A percentile compares a stretch with the other conserved stretches of the same genome.
Conservation (phyloP, 1,140 invertebrate species). For the Sycophila sp. region DNA sequence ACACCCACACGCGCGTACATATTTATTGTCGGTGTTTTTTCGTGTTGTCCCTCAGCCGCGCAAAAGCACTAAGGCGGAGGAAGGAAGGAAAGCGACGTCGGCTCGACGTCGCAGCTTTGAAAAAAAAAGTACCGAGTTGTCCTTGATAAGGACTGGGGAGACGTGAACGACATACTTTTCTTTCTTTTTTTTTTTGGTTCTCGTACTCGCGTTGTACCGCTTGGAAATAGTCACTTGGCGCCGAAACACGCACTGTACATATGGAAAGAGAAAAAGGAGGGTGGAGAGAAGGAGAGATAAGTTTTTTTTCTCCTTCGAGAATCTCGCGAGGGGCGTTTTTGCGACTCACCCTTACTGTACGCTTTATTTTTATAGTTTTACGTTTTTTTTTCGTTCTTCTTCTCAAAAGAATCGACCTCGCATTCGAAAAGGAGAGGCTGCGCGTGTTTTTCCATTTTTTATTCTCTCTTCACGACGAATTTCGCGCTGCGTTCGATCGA, state of each 20-base stretch:
- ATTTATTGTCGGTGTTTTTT: no score
- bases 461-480: not conserved
- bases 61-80: not conserved
- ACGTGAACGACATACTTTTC: not conserved
- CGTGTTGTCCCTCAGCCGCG: no score
- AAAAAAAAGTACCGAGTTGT: not conserved
- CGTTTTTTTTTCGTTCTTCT: not conserved
- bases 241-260: constrained; percentile 8
- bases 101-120: no score
- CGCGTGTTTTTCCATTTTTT: no score
- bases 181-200: not conserved
- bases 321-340: not conserved
- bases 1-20: not conserved
- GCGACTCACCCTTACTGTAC: no score
- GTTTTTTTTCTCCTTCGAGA: not conserved
- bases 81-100: not conserved
- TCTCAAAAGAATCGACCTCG: not conserved
- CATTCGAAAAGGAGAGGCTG: no score
- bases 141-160: constrained; percentile 1
- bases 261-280: not conserved
- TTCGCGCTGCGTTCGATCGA: not conserved
- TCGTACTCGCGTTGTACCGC: no score
- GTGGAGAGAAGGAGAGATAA: not conserved
- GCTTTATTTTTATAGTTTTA: no score
- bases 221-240: no score